A percentile compares a stretch with the other conserved stretches of the same genome.
These are phyloP conservation scores for Aleiodes leptofemur DNA, from an alignment of 2,888 invertebrate species.

Conservation along the genomic window DNA sequence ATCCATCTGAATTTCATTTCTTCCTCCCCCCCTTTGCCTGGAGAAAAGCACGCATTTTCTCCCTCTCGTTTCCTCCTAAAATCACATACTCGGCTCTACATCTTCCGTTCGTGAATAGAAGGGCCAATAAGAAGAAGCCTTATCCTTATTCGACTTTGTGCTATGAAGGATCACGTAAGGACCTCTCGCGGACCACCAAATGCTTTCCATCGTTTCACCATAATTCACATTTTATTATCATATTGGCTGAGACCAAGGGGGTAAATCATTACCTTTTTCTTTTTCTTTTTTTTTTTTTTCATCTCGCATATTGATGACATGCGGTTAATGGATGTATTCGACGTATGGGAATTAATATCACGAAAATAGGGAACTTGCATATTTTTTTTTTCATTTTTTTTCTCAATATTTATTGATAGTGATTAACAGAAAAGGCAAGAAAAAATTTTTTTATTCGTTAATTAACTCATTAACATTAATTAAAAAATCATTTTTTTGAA, in stretches of 20 bases:
- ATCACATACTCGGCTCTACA: conserved; percentile 67
- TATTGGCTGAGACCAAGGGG: conserved; percentile 66
- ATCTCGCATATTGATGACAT: conserved; percentile 34
- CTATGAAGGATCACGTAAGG: conserved; percentile 71
- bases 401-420: too few species aligned
- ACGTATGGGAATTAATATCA: conserved; percentile 36
- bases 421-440: too few species aligned
- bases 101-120: conserved; percentile 70
- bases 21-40: conserved; percentile 48
- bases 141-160: conserved; percentile 72
- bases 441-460: too few species aligned
- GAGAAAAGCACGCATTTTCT: conserved; percentile 54
- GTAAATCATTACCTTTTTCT: conserved; percentile 63
- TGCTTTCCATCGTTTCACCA: conserved; percentile 64
- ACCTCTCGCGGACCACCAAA: conserved; percentile 55
- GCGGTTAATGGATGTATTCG: conserved; percentile 39
- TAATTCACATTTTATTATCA: conserved; percentile 73
- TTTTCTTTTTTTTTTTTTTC: too few species aligned
- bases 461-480: too few species aligned
- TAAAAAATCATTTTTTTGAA: too few species aligned
- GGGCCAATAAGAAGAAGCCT: conserved; percentile 69
- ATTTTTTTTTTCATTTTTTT: too few species aligned
- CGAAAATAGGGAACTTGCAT: too few species aligned
- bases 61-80: conserved; percentile 61
- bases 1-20: conserved; percentile 73